These are phyloP conservation scores for Gobiocypris rarus DNA, from an alignment of 2,113 vertebrate genomes.

Conservation along the genomic window DNA sequence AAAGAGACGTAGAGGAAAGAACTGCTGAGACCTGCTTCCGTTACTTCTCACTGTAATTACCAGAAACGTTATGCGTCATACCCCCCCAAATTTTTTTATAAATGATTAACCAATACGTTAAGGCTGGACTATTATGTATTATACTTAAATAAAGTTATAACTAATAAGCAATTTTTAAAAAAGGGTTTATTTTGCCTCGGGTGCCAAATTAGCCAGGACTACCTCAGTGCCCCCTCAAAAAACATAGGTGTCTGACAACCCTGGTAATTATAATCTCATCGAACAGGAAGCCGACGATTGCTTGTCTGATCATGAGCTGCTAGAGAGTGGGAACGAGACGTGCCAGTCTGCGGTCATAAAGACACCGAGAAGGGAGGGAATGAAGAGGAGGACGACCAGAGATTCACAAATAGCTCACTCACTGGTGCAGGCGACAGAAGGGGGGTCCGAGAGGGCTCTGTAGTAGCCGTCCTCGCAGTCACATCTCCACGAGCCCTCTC, in stretches of 20 bases:
- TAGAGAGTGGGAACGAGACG: constrained; percentile 23
- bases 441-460: constrained; percentile 88
- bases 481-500: constrained; percentile 93
- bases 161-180: too few species aligned
- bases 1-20: constrained; percentile 14
- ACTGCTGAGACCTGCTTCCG: constrained; percentile 56
- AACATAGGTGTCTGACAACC: neutral
- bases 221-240: neutral
- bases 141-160: too few species aligned
- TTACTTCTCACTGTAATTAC: constrained; percentile 64
- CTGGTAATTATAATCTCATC: constrained; percentile 59
- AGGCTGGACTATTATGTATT: too few species aligned
- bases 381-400: constrained; percentile 49
- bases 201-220: neutral
- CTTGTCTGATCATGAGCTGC: constrained; percentile 75
- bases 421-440: constrained; percentile 95
- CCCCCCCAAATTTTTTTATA: too few species aligned
- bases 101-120: too few species aligned
- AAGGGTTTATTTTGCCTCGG: too few species aligned
- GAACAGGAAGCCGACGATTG: constrained; percentile 75
- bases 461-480: constrained; percentile 98
- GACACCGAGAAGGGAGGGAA: constrained; percentile 50
- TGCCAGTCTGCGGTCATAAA: constrained; percentile 65
- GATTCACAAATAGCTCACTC: constrained; percentile 72
- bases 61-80: neutral